Evolutionary conservation across 2,113 vertebrate species (phyloP).

Genomic region (Tetrax tetrax): DNA sequence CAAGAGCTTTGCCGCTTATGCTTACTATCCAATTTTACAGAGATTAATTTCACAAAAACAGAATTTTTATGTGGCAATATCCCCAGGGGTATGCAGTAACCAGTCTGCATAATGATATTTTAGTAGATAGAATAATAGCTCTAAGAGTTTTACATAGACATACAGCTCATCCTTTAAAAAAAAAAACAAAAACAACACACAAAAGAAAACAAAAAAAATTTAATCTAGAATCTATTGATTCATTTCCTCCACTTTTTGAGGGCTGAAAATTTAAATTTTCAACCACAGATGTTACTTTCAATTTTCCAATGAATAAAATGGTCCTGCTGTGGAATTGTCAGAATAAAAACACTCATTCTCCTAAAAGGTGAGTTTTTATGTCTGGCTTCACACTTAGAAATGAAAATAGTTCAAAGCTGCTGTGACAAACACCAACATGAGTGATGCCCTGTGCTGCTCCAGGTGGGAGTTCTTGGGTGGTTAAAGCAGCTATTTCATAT

Average conservation of each 20-base stretch:
- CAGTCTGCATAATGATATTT: conserved; percentile 28
- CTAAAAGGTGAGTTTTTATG: neutral
- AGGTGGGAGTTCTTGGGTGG: neutral
- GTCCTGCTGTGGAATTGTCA: neutral
- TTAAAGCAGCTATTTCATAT: neutral
- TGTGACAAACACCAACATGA: neutral
- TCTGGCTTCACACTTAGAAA: neutral
- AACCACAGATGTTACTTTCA: neutral
- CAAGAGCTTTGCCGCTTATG: conserved; percentile 45
- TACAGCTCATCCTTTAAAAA: neutral
- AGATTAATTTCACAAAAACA: conserved; percentile 61
- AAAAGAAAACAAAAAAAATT: neutral
- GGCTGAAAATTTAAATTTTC: neutral
- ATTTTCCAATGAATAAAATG: neutral
- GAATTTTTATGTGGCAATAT: conserved; percentile 37
- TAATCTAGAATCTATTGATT: neutral
- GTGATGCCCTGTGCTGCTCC: neutral
- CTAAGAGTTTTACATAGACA: neutral
- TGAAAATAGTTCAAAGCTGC: neutral
- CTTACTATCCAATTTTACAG: conserved; percentile 69
- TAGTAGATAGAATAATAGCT: conserved; percentile 8
- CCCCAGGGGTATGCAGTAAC: neutral
- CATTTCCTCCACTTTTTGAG: neutral
- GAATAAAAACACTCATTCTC: neutral
- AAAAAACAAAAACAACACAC: neutral